Base-by-base conservation (phyloP, 2,113 vertebrate species). In the Enhydra lutris region DNA sequence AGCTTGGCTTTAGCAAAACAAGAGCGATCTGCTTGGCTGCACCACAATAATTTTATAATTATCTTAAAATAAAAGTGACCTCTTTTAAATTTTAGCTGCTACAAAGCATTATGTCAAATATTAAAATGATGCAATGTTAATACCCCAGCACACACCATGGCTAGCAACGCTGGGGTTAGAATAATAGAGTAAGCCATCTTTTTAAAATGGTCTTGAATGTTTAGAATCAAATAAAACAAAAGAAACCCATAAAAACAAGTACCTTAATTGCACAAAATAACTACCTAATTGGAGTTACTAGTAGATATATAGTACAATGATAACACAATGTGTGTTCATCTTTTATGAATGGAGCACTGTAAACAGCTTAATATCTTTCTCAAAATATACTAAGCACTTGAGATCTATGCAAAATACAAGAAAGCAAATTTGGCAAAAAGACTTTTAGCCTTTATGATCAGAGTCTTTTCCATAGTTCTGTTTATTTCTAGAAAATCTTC, bases 31-130 rank as follows among this genome's bases (percentile, higher is more conserved):
- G 89, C 85, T 92, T 97, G 55, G 42, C 45, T 95, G 20, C 67
- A 97, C 45, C 65, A 95, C 50, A 95, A 95, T 95, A 34, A 97
- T 97, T 98, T 98, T 86, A 96, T 85, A 97, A 98, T 96, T 83
- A 95, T 63, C 96, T 95, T 96, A 97, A 98, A 98, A 98, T 90
- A 97, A 98, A 97, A 92, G 84, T 36, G 34, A 18, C 97, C 13
- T 85, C 73, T 65, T 97, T 98, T 89, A 97, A 69, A 96, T 97
- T 97, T 94, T 86, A 94, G 83, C 57, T 97, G 82, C 74, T 83
- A 94, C 59, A 96, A 96, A 52, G 34, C 65, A 95, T 98, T 93
- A 97, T 74, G 47, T 97, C 87, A 97, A 88, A 83, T 59, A 97
- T 67, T 61, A 74, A 97, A 92, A 90, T 7, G 88, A 73, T 34